A percentile compares a stretch with the other conserved stretches of the same genome.
phyloP scores from a whole-genome alignment of 1,140 invertebrate species.

The Drepana arcuata region DNA sequence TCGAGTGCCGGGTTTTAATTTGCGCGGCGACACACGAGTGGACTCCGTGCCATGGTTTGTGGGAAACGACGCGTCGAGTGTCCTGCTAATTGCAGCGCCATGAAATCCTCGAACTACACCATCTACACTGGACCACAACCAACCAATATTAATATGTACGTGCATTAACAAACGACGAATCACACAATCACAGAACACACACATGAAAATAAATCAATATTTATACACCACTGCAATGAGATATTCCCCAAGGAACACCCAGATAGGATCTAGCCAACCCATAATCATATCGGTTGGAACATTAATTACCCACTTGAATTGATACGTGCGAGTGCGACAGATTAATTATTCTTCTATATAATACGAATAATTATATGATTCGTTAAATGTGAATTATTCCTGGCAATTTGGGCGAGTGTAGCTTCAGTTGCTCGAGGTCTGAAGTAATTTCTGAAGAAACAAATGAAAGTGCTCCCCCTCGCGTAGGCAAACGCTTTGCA shows the following conservation, averaged over 20 bases:
- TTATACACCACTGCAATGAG: no score
- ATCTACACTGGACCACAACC: constrained; percentile 15
- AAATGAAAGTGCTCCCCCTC: constrained; percentile 69
- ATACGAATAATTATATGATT: constrained; percentile 9
- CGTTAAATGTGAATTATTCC: constrained; percentile 24
- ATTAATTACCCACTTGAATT: constrained; percentile 54
- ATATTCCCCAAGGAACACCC: no score
- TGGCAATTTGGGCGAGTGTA: constrained; percentile 25
- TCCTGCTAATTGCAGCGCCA: constrained; percentile 65
- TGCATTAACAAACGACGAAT: no score
- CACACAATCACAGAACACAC: no score
- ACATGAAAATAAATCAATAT: no score
- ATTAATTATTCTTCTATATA: constrained; percentile 44
- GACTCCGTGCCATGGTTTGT: constrained; percentile 48
- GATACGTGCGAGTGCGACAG: constrained; percentile 38
- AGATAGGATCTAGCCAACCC: constrained; percentile 48
- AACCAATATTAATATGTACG: no score
- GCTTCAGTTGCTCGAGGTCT: constrained; percentile 24
- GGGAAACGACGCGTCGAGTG: constrained; percentile 54
- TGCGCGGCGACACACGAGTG: constrained; percentile 67
- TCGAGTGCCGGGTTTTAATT: constrained; percentile 68
- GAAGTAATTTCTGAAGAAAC: constrained; percentile 67
- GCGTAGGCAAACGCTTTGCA: constrained; percentile 56
- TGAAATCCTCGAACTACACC: constrained; percentile 35
- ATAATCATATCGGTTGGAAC: constrained; percentile 58